These are phyloP conservation scores for Patagioenas fasciata DNA, from an alignment of 2,113 vertebrate species.

Conservation along the genomic window DNA sequence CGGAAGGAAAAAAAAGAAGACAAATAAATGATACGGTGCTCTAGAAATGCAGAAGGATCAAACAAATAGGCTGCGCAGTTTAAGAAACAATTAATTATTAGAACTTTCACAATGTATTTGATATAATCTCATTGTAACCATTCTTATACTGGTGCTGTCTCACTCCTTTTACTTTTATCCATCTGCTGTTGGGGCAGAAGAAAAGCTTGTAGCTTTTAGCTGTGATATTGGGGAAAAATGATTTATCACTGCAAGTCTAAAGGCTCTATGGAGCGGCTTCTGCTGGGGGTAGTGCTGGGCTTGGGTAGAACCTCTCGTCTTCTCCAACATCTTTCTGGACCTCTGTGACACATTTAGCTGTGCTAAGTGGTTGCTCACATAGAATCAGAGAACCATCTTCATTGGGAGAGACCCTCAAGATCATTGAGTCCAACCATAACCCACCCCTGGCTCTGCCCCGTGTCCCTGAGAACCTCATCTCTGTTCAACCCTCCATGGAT, in stretches of 20 bases:
- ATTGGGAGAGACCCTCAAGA: too few species aligned
- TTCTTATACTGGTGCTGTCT: background rate
- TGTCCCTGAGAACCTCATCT: too few species aligned
- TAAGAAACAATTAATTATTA: conserved; percentile 55
- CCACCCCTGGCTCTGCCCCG: too few species aligned
- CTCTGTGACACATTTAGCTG: background rate
- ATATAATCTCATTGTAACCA: background rate
- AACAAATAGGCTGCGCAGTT: conserved; percentile 15
- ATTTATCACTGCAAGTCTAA: background rate
- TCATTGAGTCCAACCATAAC: too few species aligned
- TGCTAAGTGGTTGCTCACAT: background rate
- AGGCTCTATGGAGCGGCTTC: background rate
- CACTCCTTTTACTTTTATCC: background rate
- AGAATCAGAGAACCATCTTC: background rate
- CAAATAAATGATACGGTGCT: background rate
- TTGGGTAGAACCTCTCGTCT: background rate
- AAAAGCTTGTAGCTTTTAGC: background rate
- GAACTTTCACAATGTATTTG: conserved; percentile 4
- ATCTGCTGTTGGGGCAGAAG: background rate
- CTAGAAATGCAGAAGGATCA: conserved; percentile 6
- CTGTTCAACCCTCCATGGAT: too few species aligned
- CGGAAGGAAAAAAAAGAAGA: background rate
- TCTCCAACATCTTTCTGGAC: background rate
- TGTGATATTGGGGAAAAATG: background rate
- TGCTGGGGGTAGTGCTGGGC: background rate